Conservation (phyloP, 2,113 vertebrate species). For the Collichthys lucidus region DNA sequence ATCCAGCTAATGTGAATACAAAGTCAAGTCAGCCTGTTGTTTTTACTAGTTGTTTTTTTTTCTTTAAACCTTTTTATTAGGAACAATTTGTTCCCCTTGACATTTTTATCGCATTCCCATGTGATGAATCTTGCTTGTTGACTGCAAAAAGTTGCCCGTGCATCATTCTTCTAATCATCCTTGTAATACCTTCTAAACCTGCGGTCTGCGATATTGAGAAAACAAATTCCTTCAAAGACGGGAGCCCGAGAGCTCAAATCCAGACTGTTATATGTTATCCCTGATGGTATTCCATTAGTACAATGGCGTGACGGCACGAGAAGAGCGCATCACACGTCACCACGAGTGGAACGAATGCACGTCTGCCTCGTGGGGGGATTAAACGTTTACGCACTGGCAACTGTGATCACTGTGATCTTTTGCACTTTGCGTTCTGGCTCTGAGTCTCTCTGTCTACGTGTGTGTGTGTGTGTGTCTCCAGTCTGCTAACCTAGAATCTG, state of each 20-base stretch:
- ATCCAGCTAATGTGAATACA: not conserved
- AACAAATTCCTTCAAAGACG: slow-evolving; percentile 27
- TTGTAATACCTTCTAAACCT: slow-evolving; percentile 21
- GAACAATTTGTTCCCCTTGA: slow-evolving; percentile 34
- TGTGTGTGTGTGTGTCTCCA: slow-evolving; percentile 10
- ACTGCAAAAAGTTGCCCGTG: not conserved
- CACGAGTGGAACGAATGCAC: slow-evolving; percentile 30
- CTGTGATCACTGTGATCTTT: slow-evolving; percentile 10
- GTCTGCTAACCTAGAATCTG: slow-evolving; percentile 56
- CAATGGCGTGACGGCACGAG: slow-evolving; percentile 15
- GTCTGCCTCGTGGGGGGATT: slow-evolving; percentile 23
- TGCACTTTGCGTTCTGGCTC: slow-evolving; percentile 17
- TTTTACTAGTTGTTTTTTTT: not conserved
- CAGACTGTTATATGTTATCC: not conserved
- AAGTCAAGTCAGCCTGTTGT: not conserved
- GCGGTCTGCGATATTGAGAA: not conserved
- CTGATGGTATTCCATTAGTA: slow-evolving; percentile 15
- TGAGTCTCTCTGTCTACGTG: too few species aligned
- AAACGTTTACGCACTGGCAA: slow-evolving; percentile 39
- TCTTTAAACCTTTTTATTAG: slow-evolving; percentile 5
- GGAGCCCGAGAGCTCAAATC: slow-evolving; percentile 22
- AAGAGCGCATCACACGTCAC: slow-evolving; percentile 28
- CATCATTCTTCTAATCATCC: slow-evolving; percentile 18
- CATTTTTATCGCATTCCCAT: slow-evolving; percentile 2
- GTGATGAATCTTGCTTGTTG: slow-evolving; percentile 20